A percentile compares a stretch with the other conserved stretches of the same genome.
Evolutionary conservation across 2,113 vertebrate genomes (phyloP).

Genomic region (Malurus alboscapulatus): DNA sequence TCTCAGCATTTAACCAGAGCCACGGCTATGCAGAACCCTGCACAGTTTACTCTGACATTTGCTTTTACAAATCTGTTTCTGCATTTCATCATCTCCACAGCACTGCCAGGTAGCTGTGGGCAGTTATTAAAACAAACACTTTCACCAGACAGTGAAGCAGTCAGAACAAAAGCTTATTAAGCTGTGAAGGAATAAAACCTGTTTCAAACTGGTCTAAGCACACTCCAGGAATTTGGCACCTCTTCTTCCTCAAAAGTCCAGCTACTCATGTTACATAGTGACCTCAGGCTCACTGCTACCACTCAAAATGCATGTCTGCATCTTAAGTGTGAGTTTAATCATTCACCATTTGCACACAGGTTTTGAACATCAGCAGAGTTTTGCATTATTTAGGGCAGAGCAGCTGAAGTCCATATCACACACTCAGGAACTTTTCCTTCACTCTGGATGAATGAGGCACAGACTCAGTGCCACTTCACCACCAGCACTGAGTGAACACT

Average conservation of each 20-base stretch:
- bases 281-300: neutral
- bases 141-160: neutral
- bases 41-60: neutral
- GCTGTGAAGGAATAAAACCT: neutral
- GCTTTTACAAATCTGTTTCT: neutral
- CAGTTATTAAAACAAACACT: neutral
- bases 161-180: neutral
- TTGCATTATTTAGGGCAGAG: neutral
- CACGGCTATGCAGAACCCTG: neutral
- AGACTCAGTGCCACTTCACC: rapidly evolving
- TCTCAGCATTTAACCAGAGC: neutral
- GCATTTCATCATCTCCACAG: neutral
- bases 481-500: neutral
- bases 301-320: neutral
- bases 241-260: neutral
- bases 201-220: neutral
- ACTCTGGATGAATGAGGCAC: rapidly evolving
- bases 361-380: rapidly evolving
- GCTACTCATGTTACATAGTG: rapidly evolving
- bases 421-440: rapidly evolving
- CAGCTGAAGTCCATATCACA: neutral
- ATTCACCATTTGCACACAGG: neutral
- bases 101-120: neutral
- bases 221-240: neutral
- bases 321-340: neutral